These are phyloP conservation scores for Argyresthia goedartella DNA, from an alignment of 2,888 invertebrate species.

Conservation along the genomic window DNA sequence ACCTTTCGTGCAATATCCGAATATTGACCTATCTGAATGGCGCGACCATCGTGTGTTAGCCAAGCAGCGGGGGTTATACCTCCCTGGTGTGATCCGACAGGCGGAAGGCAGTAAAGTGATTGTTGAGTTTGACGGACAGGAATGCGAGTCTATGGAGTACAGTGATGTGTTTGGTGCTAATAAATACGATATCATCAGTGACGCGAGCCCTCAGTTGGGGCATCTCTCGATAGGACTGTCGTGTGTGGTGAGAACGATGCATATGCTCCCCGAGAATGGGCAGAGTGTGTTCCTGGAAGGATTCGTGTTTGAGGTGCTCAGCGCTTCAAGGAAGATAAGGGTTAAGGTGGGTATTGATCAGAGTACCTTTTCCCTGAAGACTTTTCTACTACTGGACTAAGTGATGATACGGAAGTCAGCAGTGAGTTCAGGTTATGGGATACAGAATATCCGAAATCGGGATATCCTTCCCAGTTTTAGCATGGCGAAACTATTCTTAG, in stretches of 20 bases:
- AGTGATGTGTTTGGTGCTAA: conserved; percentile 83
- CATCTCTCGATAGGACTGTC: conserved; percentile 84
- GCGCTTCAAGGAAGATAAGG: conserved; percentile 57
- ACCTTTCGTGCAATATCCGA: conserved; percentile 60
- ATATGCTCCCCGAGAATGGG: conserved; percentile 68
- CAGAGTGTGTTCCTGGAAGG: conserved; percentile 89
- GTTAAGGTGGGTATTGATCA: conserved; percentile 45
- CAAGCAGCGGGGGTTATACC: conserved; percentile 83
- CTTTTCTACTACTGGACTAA: no score
- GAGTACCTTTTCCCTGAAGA: no score
- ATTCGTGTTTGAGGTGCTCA: conserved; percentile 73
- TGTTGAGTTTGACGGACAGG: conserved; percentile 86
- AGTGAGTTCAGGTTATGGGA: no score
- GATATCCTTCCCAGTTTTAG: no score
- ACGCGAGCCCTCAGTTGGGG: conserved; percentile 89
- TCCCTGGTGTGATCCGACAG: conserved; percentile 89
- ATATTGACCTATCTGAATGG: conserved; percentile 93
- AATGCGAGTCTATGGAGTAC: conserved; percentile 78
- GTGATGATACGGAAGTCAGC: no score
- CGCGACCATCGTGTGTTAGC: conserved; percentile 92
- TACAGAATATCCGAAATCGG: no score
- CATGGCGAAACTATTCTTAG: no score
- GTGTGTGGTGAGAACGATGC: conserved; percentile 83
- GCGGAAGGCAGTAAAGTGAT: conserved; percentile 79
- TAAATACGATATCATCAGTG: conserved; percentile 90